phyloP scores from a whole-genome alignment of 2,888 invertebrate species.

The Drosophila colorata region DNA sequence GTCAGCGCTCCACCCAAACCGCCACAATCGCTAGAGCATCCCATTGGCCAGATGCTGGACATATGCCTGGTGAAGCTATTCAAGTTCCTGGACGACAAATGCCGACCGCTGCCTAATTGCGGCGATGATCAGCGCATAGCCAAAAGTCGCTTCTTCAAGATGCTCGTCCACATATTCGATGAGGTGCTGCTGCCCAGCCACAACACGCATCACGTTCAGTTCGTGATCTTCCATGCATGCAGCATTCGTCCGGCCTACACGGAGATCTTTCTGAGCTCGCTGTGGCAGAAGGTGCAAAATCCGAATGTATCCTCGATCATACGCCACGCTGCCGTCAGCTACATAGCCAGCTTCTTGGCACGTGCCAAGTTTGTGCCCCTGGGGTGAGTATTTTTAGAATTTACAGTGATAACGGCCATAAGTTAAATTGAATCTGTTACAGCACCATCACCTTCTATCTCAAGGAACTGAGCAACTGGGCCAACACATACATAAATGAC shows the following conservation, averaged over 20 bases:
- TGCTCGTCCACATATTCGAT: conserved; percentile 90
- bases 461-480: conserved; percentile 92
- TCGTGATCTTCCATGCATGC: conserved; percentile 90
- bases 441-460: conserved; percentile 89
- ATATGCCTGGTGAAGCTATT: conserved; percentile 91
- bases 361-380: conserved; percentile 88
- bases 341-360: conserved; percentile 91
- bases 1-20: conserved; percentile 30
- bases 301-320: conserved; percentile 88
- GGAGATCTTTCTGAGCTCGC: conserved; percentile 89
- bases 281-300: conserved; percentile 91
- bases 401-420: not conserved
- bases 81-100: conserved; percentile 87
- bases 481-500: conserved; percentile 90
- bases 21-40: conserved; percentile 85
- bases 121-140: conserved; percentile 86
- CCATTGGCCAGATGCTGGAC: conserved; percentile 90
- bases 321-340: conserved; percentile 90
- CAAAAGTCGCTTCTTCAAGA: conserved; percentile 86
- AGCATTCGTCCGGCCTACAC: conserved; percentile 87
- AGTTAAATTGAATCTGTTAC: conserved; percentile 51
- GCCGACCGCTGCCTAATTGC: conserved; percentile 41
- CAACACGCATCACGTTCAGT: conserved; percentile 92
- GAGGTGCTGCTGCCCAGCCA: conserved; percentile 93
- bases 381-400: conserved; percentile 85